phyloP scores from a whole-genome alignment of 2,888 invertebrate genomes.

The Heteromyza rotundicornis region DNA sequence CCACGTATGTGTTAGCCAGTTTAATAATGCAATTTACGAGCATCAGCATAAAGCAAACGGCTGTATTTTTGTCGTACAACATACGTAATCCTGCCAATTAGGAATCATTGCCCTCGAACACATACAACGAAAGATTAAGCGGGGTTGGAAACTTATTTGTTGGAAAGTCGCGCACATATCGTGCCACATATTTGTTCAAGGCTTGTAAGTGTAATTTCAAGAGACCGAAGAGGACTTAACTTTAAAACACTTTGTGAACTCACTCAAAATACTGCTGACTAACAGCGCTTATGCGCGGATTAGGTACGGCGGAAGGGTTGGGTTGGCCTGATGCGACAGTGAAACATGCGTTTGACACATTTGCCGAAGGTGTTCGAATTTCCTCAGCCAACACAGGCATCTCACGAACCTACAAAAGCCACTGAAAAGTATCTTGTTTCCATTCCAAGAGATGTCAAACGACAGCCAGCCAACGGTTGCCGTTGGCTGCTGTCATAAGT shows the following conservation, averaged over 20 bases:
- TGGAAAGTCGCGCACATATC: not conserved
- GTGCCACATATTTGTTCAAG: not conserved
- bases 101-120: not conserved
- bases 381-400: not conserved
- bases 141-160: not conserved
- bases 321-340: not conserved
- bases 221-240: conserved; percentile 26
- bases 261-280: conserved; percentile 44
- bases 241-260: conserved; percentile 37
- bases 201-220: not conserved
- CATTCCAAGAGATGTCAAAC: not conserved
- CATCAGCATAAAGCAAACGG: not conserved
- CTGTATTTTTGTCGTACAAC: not conserved
- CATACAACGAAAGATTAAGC: not conserved
- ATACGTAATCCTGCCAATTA: not conserved
- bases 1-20: no score
- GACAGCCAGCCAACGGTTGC: not conserved
- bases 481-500: not conserved
- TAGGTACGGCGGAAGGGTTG: not conserved
- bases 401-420: no score
- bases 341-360: conserved; percentile 30
- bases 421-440: not conserved
- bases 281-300: not conserved
- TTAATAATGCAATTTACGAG: not conserved
- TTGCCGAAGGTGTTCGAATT: conserved; percentile 33